Conservation (phyloP, 2,888 invertebrate genomes). For the Tanypteryx hageni region DNA sequence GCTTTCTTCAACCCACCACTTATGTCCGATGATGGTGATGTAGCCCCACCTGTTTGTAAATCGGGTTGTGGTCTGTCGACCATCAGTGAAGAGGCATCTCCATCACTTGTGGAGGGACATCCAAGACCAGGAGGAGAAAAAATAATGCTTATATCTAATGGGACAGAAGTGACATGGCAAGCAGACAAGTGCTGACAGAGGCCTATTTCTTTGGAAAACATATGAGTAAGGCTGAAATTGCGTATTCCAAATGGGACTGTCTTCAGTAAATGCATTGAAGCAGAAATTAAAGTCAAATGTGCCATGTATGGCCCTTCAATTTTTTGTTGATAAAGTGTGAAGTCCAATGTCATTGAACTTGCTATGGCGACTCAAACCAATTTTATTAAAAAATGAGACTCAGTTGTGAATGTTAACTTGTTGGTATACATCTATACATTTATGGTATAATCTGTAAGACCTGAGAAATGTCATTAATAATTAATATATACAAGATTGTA, state of each 20-base stretch:
- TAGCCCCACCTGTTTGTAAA: neutral
- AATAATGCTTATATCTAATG: conserved; percentile 52
- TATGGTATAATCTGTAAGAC: neutral
- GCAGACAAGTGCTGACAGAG: conserved; percentile 58
- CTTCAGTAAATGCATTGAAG: neutral
- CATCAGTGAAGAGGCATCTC: conserved; percentile 43
- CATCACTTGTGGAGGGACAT: conserved; percentile 22
- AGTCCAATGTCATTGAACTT: neutral
- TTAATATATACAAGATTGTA: conserved; percentile 22
- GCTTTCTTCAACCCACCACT: conserved; percentile 46
- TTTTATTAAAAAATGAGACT: neutral
- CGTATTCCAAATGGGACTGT: neutral
- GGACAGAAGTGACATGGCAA: conserved; percentile 48
- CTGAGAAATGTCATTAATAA: conserved; percentile 2
- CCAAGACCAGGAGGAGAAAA: conserved; percentile 44
- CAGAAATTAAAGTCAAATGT: neutral
- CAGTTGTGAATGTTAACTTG: neutral
- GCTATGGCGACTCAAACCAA: neutral
- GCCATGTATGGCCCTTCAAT: neutral
- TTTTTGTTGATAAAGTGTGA: neutral
- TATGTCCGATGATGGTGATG: conserved; percentile 31
- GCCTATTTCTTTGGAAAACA: neutral
- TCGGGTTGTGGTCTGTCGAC: conserved; percentile 33
- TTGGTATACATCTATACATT: neutral
- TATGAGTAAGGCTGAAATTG: neutral